Evolutionary conservation across 2,113 vertebrate species (phyloP).

Genomic region (Semicossyphus pulcher): DNA sequence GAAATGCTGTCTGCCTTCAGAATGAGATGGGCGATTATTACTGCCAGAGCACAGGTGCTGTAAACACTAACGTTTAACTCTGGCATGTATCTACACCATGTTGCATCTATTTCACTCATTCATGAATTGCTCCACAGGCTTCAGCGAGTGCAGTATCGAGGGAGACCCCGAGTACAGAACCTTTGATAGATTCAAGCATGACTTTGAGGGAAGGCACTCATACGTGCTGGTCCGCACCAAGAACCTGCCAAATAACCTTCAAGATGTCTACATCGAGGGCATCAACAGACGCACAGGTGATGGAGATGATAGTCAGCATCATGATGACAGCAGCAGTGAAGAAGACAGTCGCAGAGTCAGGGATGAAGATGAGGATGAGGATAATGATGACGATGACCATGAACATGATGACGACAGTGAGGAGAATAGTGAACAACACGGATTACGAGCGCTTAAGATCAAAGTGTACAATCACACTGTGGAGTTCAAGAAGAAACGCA

Average conservation of each 20-base stretch:
- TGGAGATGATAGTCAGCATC: neutral
- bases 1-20: conserved; percentile 74
- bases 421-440: conserved; percentile 34
- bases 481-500: conserved; percentile 74
- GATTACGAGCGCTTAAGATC: conserved; percentile 80
- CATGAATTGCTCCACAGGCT: conserved; percentile 70
- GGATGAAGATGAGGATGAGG: conserved; percentile 12
- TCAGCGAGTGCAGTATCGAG: conserved; percentile 79
- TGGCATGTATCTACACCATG: neutral
- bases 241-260: conserved; percentile 76
- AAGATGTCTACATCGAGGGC: conserved; percentile 82
- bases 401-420: conserved; percentile 20
- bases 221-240: conserved; percentile 83
- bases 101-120: neutral
- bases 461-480: conserved; percentile 86
- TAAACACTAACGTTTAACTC: conserved; percentile 15
- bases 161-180: conserved; percentile 83
- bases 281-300: conserved; percentile 56
- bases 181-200: conserved; percentile 83
- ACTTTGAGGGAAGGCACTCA: conserved; percentile 81
- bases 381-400: neutral
- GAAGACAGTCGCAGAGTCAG: conserved; percentile 31
- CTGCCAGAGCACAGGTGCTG: conserved; percentile 80
- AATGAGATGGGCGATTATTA: conserved; percentile 75
- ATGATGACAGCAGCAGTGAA: conserved; percentile 39